Percentiles rank a stretch among this genome's conserved stretches.
These are phyloP conservation scores for Microcebus griseorufus DNA, from an alignment of 2,113 vertebrate species.

Conservation along the genomic window DNA sequence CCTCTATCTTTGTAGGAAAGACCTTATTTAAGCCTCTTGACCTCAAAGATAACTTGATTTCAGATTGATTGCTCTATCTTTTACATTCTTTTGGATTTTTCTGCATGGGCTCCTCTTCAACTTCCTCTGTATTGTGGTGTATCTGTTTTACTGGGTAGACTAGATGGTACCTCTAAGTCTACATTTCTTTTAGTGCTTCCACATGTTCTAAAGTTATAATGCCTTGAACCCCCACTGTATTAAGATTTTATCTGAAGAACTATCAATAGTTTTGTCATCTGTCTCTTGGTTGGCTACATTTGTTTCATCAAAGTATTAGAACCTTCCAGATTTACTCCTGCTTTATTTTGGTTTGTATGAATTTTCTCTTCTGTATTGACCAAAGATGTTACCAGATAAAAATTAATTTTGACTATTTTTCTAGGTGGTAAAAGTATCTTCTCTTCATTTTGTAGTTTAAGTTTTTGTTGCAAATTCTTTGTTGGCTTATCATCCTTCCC, in stretches of 20 bases:
- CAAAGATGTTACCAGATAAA: constrained; percentile 2
- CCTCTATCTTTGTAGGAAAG: not conserved
- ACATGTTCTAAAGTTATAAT: not conserved
- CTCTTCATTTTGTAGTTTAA: not conserved
- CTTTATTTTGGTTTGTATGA: constrained; percentile 2
- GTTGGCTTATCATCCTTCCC: not conserved
- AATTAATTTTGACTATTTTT: constrained; percentile 42
- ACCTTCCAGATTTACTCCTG: not conserved
- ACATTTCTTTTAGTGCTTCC: not conserved
- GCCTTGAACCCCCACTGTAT: not conserved
- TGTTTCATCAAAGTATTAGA: not conserved
- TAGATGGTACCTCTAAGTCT: not conserved
- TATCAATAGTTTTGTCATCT: not conserved
- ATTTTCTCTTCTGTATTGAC: not conserved
- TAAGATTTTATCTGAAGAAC: not conserved
- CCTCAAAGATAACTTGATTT: not conserved
- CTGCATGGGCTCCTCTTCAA: not conserved
- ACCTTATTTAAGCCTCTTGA: not conserved
- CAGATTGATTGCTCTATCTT: not conserved
- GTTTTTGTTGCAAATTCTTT: constrained; percentile 10
- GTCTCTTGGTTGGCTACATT: not conserved
- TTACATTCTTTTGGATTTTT: not conserved
- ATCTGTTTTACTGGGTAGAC: not conserved
- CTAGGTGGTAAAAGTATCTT: not conserved
- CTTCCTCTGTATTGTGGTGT: not conserved